Percentiles rank a stretch among this genome's conserved stretches.
phyloP scores from a whole-genome alignment of 2,113 vertebrate genomes.

The Lathamus discolor region DNA sequence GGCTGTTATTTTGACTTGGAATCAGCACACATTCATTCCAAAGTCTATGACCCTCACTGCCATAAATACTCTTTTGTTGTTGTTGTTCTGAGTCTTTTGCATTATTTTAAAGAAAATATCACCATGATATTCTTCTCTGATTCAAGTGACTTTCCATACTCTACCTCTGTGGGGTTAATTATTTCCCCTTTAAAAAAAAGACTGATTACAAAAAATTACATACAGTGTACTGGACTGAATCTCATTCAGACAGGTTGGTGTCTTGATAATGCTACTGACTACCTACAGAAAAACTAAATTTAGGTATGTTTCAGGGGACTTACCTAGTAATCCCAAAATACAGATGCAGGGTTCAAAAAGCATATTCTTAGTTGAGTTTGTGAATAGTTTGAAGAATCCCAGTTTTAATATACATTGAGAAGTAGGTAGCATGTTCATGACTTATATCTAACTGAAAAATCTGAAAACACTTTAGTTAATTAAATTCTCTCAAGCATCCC shows the following conservation, averaged over 20 bases:
- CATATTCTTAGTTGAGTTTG: not conserved
- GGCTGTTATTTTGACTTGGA: constrained; percentile 40
- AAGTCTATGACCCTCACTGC: not conserved
- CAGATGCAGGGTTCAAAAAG: not conserved
- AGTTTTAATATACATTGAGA: not conserved
- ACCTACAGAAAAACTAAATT: not conserved
- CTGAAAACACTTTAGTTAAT: not conserved
- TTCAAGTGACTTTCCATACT: not conserved
- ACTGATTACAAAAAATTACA: not conserved
- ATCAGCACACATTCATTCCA: constrained; percentile 4
- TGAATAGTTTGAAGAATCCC: not conserved
- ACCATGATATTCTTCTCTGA: not conserved
- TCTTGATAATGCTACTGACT: not conserved
- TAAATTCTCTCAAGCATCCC: not conserved
- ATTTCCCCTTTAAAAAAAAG: not conserved
- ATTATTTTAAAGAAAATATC: not conserved
- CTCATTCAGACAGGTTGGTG: not conserved
- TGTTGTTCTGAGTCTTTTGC: not conserved
- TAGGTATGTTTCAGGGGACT: not conserved
- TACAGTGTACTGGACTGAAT: not conserved
- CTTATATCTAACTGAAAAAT: not conserved
- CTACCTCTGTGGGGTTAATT: not conserved
- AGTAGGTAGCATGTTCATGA: not conserved
- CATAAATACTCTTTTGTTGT: constrained; percentile 20
- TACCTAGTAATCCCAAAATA: not conserved